Conservation (phyloP, 2,113 vertebrate species). For the Amphiprion ocellaris region DNA sequence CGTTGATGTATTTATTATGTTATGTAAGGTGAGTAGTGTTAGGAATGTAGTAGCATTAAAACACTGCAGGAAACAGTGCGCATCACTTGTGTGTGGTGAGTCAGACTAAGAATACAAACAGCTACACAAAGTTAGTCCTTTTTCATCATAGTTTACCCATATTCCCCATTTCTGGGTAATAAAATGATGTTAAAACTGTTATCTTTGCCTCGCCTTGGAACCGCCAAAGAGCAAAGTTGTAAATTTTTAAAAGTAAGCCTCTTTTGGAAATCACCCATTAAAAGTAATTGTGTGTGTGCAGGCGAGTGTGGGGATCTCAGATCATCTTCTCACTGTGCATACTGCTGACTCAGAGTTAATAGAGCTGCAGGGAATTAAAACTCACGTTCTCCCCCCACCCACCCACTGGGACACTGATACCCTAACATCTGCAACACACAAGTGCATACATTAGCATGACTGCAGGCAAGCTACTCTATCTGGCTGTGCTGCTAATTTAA, state of each 20-base stretch:
- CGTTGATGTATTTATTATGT: neutral
- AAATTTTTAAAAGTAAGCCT: slow-evolving; percentile 3
- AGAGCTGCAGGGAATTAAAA: slow-evolving; percentile 32
- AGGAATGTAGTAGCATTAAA: too few relatives aligned
- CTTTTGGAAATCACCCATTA: neutral
- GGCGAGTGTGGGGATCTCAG: neutral
- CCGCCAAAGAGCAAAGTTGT: neutral
- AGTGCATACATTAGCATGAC: slow-evolving; percentile 19
- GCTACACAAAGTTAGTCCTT: neutral
- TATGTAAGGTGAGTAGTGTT: neutral
- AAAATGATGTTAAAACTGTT: slow-evolving; percentile 3
- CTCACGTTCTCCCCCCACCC: slow-evolving; percentile 6
- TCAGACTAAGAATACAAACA: neutral
- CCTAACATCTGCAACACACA: slow-evolving; percentile 32
- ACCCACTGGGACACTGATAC: slow-evolving; percentile 26
- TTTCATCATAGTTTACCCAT: neutral
- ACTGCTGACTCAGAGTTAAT: slow-evolving; percentile 49
- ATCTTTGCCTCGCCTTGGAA: slow-evolving; percentile 2
- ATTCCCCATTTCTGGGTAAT: neutral
- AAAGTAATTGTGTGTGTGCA: neutral
- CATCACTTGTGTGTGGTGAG: neutral
- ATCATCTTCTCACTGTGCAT: slow-evolving; percentile 11
- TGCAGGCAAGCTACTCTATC: neutral
- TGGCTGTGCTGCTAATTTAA: neutral
- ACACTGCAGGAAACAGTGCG: too few relatives aligned